phyloP scores from a whole-genome alignment of 2,888 invertebrate genomes.

The Osmoderma eremita region DNA sequence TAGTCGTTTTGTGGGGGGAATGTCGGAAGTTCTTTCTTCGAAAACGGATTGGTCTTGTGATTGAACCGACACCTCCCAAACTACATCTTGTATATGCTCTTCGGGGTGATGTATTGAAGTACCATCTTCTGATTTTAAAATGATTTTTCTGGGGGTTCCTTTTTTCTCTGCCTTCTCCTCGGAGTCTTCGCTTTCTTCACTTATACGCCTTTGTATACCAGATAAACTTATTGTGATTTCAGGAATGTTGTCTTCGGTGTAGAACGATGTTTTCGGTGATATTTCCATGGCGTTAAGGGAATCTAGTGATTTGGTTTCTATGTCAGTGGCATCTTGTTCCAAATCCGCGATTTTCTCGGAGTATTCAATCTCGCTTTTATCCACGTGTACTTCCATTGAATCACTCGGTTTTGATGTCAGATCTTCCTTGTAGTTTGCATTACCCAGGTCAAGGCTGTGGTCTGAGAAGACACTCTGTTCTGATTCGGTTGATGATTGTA shows the following conservation, averaged over 20 bases:
- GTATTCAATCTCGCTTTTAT: conserved; percentile 66
- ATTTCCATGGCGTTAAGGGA: conserved; percentile 53
- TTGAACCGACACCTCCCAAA: conserved; percentile 67
- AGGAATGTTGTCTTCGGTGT: conserved; percentile 57
- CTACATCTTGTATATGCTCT: conserved; percentile 65
- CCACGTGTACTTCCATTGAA: conserved; percentile 66
- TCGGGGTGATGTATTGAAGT: conserved; percentile 62
- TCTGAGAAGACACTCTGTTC: conserved; percentile 58
- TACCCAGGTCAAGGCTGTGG: conserved; percentile 43
- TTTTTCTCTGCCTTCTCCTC: conserved; percentile 44
- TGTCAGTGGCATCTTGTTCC: conserved; percentile 60
- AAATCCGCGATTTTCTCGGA: conserved; percentile 64
- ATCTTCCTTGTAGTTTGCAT: conserved; percentile 46
- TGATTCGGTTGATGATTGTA: conserved; percentile 56
- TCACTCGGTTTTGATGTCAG: conserved; percentile 61
- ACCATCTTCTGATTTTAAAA: conserved; percentile 45
- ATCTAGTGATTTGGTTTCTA: conserved; percentile 59
- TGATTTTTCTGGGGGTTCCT: conserved; percentile 12
- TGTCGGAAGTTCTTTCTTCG: conserved; percentile 59
- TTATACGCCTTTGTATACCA: conserved; percentile 61
- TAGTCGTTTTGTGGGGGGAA: conserved; percentile 53
- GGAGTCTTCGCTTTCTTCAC: conserved; percentile 61
- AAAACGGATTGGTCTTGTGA: conserved; percentile 57
- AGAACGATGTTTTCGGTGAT: conserved; percentile 52
- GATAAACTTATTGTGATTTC: conserved; percentile 63